Percentiles rank a stretch among this genome's conserved stretches.
These are phyloP conservation scores for Pheosia tremula DNA, from an alignment of 2,888 invertebrate species.

Conservation along the genomic window DNA sequence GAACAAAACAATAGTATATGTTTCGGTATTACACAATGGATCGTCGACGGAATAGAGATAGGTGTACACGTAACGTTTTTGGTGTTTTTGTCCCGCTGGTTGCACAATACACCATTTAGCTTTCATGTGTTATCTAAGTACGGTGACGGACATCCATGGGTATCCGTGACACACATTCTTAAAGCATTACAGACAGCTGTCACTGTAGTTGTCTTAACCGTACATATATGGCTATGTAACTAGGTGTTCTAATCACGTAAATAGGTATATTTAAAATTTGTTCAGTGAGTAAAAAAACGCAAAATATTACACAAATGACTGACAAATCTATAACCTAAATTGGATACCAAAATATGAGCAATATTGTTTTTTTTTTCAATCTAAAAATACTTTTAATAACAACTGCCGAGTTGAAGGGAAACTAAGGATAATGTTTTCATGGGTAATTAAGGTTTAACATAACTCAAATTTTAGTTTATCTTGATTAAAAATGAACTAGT, in stretches of 20 bases:
- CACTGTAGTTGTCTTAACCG: background rate
- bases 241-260: background rate
- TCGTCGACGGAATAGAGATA: conserved; percentile 48
- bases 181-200: conserved; percentile 2
- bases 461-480: no score
- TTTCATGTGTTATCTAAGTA: conserved; percentile 74
- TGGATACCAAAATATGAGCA: no score
- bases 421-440: no score
- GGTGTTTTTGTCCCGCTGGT: conserved; percentile 48
- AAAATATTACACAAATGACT: no score
- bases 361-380: no score
- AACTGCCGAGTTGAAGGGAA: no score
- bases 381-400: no score
- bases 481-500: background rate
- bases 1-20: conserved; percentile 48
- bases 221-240: background rate
- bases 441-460: no score
- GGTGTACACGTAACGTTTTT: conserved; percentile 56
- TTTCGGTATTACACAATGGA: conserved; percentile 50
- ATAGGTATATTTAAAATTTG: background rate
- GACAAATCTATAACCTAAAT: no score
- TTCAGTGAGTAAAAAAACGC: no score
- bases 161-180: conserved; percentile 11
- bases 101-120: conserved; percentile 67
- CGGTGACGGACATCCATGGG: conserved; percentile 57